Evolutionary conservation across 2,888 invertebrate species (phyloP), one percentile per base, ranked within the genome.

Genomic region (Philhelius pedissequus): DNA sequence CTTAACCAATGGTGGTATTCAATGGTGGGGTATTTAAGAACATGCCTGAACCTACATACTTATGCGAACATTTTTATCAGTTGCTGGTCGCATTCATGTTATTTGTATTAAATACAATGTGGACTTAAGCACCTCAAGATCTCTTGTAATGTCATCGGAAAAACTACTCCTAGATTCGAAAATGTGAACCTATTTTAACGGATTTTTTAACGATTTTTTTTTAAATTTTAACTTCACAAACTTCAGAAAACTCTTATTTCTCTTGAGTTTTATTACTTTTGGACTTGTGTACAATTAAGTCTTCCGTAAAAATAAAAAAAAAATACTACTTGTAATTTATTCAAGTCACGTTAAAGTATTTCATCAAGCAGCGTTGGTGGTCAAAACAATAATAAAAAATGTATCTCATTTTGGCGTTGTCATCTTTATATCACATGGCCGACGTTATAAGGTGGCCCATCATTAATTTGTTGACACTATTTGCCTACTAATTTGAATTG

Each of bases 401-500:
- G 40, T 78, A 64, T 58, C 64, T 40, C 9, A 48, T 71, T 71
- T 78, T 71, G 78, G 71, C 18, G 13, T 64, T 71, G 64, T 71
- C 71, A 71, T 48, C 48, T 64, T 20, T 7, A 18, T 9, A 60
- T 70, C 70, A 70, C 70, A 77, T 77, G 77, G 70, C 25, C 54
- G 43, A 40, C 40, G 50, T 43, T 30, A 45, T 32, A 45, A 30
- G 45, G 45, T 40, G 68, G 48, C 56, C 27, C 32, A 66, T 18
- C 40, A 54, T 75, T 56, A 66, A n/a, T 56, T 8, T 40, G 15
- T 66, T 74, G 56, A 75, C 75, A 75, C 68, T 45, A 38, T 75
- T 35, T 68, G 75, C 32, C 11, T 75, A 75, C 75, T 68, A 75
- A 75, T 68, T 62, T 18, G 3, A 58, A 32, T 54, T 18, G 9